A percentile compares a stretch with the other conserved stretches of the same genome.
phyloP scores from a whole-genome alignment of 2,113 vertebrate species.

The Lasiurus borealis region DNA sequence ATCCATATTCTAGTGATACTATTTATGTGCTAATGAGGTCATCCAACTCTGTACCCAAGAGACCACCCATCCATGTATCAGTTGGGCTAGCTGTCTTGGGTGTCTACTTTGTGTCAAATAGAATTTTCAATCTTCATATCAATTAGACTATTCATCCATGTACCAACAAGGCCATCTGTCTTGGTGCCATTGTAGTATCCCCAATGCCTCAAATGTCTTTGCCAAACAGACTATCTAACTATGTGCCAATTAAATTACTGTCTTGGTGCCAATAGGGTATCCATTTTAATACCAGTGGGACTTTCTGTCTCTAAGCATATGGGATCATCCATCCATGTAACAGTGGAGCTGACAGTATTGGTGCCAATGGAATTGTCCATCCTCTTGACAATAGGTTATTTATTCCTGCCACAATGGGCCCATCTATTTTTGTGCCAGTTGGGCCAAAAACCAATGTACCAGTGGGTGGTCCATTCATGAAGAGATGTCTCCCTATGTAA shows the following conservation, averaged over 20 bases:
- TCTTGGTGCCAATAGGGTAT: conserved; percentile 2
- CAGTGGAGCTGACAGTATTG: conserved; percentile 10
- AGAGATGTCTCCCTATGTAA: background rate
- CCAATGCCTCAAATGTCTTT: conserved; percentile 26
- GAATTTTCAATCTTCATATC: conserved; percentile 20
- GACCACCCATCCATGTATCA: background rate
- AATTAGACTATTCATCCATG: background rate
- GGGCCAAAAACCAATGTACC: background rate
- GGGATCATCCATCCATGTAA: background rate
- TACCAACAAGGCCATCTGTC: background rate
- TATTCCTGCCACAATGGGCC: background rate
- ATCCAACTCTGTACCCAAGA: conserved; percentile 51
- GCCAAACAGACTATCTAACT: background rate
- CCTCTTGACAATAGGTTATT: conserved; percentile 1
- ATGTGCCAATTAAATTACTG: conserved; percentile 20
- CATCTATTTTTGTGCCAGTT: background rate
- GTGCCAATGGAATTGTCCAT: background rate
- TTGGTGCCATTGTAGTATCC: background rate
- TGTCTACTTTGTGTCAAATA: conserved; percentile 32
- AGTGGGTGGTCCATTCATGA: background rate
- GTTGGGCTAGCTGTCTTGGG: background rate
- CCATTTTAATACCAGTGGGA: background rate
- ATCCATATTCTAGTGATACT: background rate
- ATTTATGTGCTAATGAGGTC: background rate
- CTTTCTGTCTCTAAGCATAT: background rate